These are phyloP conservation scores for Marisa cornuarietis DNA, from an alignment of 1,140 invertebrate species.

Conservation along the genomic window DNA sequence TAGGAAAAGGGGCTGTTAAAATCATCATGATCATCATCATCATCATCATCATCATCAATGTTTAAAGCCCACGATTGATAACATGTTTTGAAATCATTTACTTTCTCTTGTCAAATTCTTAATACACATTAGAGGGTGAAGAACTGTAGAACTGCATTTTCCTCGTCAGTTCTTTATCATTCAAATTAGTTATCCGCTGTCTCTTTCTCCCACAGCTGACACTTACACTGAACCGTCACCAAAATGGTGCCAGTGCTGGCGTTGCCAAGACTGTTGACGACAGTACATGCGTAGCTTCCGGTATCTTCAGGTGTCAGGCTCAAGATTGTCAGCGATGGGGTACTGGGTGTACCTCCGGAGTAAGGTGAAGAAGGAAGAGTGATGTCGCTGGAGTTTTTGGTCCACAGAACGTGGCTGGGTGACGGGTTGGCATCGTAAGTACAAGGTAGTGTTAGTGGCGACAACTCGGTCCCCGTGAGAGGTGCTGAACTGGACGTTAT, in stretches of 20 bases:
- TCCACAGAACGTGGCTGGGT: not conserved
- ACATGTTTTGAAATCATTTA: too few species aligned
- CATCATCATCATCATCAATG: too few species aligned
- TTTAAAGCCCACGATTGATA: too few species aligned
- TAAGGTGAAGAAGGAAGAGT: slow-evolving; percentile 1
- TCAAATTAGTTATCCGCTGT: too few species aligned
- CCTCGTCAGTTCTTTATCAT: too few species aligned
- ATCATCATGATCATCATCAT: too few species aligned
- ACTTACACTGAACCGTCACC: slow-evolving; percentile 8
- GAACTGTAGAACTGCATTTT: too few species aligned
- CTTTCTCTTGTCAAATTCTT: too few species aligned
- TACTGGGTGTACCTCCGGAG: slow-evolving; percentile 14
- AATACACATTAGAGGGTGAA: too few species aligned
- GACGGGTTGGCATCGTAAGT: slow-evolving; percentile 2
- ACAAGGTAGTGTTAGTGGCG: slow-evolving; percentile 1
- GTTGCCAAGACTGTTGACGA: not conserved
- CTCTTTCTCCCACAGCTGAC: too few species aligned
- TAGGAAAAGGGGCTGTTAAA: too few species aligned
- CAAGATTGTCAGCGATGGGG: not conserved
- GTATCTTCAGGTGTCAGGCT: not conserved
- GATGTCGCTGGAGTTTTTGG: slow-evolving; percentile 2
- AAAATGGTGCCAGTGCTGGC: not conserved
- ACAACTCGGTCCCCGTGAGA: not conserved
- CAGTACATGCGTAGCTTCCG: slow-evolving; percentile 11
- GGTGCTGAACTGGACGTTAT: not conserved